Evolutionary conservation across 2,113 vertebrate species (phyloP).

Genomic region (Tautogolabrus adspersus): DNA sequence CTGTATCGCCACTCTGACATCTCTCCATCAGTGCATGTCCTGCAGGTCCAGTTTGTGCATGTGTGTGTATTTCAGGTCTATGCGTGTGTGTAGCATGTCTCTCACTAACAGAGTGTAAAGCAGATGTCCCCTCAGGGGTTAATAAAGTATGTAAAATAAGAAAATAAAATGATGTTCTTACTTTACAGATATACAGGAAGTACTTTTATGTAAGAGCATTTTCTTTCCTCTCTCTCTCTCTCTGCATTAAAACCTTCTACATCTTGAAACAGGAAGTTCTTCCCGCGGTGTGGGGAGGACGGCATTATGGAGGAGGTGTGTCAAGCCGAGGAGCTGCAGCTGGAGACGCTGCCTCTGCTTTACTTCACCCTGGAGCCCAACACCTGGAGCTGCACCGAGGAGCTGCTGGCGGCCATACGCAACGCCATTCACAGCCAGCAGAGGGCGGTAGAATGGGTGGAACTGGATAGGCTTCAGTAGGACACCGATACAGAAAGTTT

Average conservation of each 20-base stretch:
- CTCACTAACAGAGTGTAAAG: no score
- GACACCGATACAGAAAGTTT: neutral
- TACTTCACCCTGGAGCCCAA: constrained; percentile 78
- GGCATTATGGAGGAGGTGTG: constrained; percentile 78
- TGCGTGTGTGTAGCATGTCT: no score
- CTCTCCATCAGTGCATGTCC: no score
- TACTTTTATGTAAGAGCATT: no score
- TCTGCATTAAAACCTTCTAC: no score
- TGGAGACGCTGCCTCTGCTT: constrained; percentile 82
- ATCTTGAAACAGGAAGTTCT: constrained; percentile 76
- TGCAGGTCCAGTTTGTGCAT: no score
- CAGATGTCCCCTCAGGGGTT: no score
- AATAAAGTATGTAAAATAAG: no score
- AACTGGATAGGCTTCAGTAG: constrained; percentile 78
- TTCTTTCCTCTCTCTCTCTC: neutral
- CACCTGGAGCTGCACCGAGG: constrained; percentile 81
- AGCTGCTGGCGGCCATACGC: constrained; percentile 76
- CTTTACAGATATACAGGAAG: no score
- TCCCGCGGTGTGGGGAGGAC: constrained; percentile 73
- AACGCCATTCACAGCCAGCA: constrained; percentile 79
- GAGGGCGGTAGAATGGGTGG: constrained; percentile 81
- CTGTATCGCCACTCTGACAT: no score
- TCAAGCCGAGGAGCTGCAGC: constrained; percentile 81
- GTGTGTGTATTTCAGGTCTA: no score
- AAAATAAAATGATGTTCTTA: no score